Evolutionary conservation across 2,113 vertebrate genomes (phyloP).

Genomic region (Clinocottus analis): DNA sequence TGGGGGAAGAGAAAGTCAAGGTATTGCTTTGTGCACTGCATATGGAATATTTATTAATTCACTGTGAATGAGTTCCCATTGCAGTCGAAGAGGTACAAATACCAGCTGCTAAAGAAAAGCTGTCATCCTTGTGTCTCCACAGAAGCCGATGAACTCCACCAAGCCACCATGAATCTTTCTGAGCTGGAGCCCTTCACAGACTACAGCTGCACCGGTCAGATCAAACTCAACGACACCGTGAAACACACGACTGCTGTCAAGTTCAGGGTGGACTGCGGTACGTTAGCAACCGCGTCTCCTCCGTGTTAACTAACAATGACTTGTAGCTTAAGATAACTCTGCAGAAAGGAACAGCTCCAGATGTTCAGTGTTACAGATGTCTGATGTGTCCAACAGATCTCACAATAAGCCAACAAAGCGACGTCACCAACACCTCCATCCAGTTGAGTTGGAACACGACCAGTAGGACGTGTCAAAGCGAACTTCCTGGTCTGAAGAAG

Average conservation of each 20-base stretch:
- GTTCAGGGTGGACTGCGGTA: slow-evolving; percentile 42
- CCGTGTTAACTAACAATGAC: background rate
- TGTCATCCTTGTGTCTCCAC: slow-evolving; percentile 18
- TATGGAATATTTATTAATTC: too few relatives aligned
- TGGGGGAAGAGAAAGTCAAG: too few relatives aligned
- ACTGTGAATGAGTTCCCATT: background rate
- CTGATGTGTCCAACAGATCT: slow-evolving; percentile 48
- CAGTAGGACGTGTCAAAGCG: background rate
- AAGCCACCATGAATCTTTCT: accelerated
- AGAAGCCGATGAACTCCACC: accelerated
- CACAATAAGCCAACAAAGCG: accelerated
- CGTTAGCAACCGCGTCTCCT: slow-evolving; percentile 10
- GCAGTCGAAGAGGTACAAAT: background rate
- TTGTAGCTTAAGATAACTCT: background rate
- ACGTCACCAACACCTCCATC: accelerated
- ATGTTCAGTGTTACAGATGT: background rate
- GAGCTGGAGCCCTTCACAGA: slow-evolving; percentile 51
- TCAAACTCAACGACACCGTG: background rate
- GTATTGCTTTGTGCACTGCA: too few relatives aligned
- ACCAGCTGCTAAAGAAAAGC: background rate
- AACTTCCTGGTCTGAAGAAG: accelerated
- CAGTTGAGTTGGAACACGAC: accelerated
- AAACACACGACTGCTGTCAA: background rate
- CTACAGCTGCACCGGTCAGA: slow-evolving; percentile 40
- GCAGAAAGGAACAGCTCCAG: background rate